These are phyloP conservation scores for Cranoglanis bouderius DNA, from an alignment of 2,113 vertebrate species.

Conservation along the genomic window DNA sequence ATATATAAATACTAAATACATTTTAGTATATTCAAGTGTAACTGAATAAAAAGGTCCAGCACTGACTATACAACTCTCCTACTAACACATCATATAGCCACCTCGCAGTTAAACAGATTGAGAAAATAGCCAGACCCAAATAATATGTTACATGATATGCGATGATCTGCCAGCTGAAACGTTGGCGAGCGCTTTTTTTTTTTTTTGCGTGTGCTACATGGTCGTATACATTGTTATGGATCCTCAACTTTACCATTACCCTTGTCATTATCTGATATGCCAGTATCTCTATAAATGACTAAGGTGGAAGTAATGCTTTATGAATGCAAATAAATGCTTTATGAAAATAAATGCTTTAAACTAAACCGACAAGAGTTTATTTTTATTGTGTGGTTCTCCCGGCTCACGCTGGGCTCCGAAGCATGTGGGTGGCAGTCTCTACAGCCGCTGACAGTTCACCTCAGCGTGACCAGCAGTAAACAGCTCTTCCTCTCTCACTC, in stretches of 20 bases:
- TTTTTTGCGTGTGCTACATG: neutral
- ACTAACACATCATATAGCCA: neutral
- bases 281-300: neutral
- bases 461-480: slow-evolving; percentile 42
- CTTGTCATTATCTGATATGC: neutral
- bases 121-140: neutral
- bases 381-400: slow-evolving; percentile 5
- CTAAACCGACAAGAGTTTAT: neutral
- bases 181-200: neutral
- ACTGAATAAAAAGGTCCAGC: neutral
- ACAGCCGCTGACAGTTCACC: slow-evolving; percentile 32
- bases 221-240: neutral
- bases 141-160: neutral
- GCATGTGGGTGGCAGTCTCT: slow-evolving; percentile 37
- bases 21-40: no score
- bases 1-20: no score
- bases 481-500: slow-evolving; percentile 16
- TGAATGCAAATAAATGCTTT: neutral
- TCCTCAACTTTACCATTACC: no score
- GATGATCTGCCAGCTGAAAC: neutral
- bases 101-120: neutral
- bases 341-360: neutral
- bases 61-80: neutral
- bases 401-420: slow-evolving; percentile 16
- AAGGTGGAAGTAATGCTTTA: neutral